Percentiles rank a stretch among this genome's conserved stretches.
phyloP scores from a whole-genome alignment of 2,113 vertebrate genomes.

The Xiphorhynchus elegans region DNA sequence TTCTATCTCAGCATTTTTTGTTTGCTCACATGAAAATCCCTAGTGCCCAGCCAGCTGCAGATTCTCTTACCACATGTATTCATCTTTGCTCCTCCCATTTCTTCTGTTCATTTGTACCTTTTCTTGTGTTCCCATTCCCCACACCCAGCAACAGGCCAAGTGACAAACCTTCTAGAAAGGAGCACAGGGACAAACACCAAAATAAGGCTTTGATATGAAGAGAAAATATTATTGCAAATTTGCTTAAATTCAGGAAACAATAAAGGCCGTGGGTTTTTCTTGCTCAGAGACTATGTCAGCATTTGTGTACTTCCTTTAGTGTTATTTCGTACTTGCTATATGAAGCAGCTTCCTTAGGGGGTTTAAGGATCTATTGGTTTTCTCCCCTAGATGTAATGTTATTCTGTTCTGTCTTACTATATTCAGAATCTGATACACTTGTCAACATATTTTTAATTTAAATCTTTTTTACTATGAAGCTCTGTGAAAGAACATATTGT shows the following conservation, averaged over 20 bases:
- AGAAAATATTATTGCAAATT: background rate
- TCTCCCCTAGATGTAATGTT: background rate
- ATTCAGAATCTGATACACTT: background rate
- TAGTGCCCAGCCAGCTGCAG: background rate
- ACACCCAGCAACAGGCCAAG: background rate
- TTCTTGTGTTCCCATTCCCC: background rate
- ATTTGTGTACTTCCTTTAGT: background rate
- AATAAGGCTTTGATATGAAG: background rate
- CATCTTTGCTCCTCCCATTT: background rate
- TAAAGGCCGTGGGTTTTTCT: background rate
- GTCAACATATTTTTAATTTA: background rate
- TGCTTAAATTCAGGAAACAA: background rate
- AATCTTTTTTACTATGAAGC: background rate
- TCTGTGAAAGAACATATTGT: background rate
- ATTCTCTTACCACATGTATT: background rate
- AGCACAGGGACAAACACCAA: background rate
- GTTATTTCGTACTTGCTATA: background rate
- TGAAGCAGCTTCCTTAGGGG: background rate
- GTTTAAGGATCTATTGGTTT: background rate
- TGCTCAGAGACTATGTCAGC: background rate
- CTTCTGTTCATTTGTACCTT: background rate
- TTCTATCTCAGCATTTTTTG: background rate
- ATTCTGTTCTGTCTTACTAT: background rate
- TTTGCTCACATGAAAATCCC: background rate
- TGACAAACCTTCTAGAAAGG: background rate